phyloP scores from a whole-genome alignment of 2,113 vertebrate genomes.

The Blennius ocellaris region DNA sequence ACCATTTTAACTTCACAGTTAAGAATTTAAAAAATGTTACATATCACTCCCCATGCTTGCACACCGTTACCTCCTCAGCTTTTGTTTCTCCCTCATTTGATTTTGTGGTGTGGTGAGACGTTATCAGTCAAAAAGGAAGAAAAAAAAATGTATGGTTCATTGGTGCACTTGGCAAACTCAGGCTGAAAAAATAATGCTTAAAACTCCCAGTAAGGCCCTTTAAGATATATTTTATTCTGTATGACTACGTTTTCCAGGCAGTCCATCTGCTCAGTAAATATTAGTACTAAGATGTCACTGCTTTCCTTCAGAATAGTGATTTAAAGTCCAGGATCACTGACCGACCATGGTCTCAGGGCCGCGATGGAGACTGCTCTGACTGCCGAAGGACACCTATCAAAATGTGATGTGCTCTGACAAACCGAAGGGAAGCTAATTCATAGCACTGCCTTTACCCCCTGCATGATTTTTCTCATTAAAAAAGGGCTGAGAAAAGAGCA shows the following conservation, averaged over 20 bases:
- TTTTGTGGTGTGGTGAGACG: neutral
- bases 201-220: neutral
- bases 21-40: neutral
- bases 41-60: neutral
- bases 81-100: neutral
- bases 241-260: neutral
- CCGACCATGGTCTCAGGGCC: constrained; percentile 4
- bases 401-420: constrained; percentile 10
- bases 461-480: too few relatives aligned
- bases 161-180: neutral
- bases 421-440: constrained; percentile 2
- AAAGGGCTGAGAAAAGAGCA: neutral
- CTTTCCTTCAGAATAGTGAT: neutral
- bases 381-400: constrained; percentile 29
- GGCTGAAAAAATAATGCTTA: neutral
- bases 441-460: too few relatives aligned
- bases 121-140: neutral
- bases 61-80: neutral
- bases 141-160: neutral
- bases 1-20: constrained; percentile 5
- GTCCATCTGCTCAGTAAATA: constrained; percentile 5
- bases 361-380: neutral
- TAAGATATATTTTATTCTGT: neutral
- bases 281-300: constrained; percentile 3
- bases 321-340: constrained; percentile 4